Conservation (phyloP, 2,113 vertebrate species). For the Myocastor coypus region DNA sequence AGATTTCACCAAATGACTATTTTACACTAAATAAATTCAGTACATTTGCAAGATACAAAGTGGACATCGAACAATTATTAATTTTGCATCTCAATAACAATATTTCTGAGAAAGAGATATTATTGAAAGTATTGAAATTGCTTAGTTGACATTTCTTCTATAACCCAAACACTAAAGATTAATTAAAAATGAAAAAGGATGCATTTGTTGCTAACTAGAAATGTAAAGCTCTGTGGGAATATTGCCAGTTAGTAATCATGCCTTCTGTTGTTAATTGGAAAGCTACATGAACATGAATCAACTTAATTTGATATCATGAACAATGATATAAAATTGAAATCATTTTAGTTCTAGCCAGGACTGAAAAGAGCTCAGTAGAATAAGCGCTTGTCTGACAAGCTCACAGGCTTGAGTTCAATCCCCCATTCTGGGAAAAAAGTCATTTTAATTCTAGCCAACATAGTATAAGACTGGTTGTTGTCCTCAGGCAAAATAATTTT, state of each 20-base stretch:
- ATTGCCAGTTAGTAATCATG: not conserved
- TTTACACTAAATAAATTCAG: not conserved
- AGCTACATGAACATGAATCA: not conserved
- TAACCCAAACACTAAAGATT: too few relatives aligned
- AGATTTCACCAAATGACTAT: not conserved
- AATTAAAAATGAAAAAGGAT: not conserved
- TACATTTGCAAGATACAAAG: not conserved
- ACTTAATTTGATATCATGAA: not conserved
- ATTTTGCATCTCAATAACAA: not conserved
- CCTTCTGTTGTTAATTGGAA: not conserved
- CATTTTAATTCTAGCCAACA: not conserved
- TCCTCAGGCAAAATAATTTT: not conserved
- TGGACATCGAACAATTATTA: not conserved
- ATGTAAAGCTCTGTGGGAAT: not conserved
- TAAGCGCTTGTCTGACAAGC: too few relatives aligned
- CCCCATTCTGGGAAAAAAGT: too few relatives aligned
- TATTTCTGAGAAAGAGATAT: not conserved
- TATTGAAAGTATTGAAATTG: not conserved
- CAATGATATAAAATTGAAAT: not conserved
- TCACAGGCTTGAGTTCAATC: too few relatives aligned
- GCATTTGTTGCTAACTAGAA: not conserved
- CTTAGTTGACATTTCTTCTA: not conserved
- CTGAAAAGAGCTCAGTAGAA: too few relatives aligned
- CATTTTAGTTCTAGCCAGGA: too few relatives aligned
- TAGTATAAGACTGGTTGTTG: not conserved